A percentile compares a stretch with the other conserved stretches of the same genome.
phyloP scores from a whole-genome alignment of 2,797 vertebrate genomes.

The Eulemur mongoz region DNA sequence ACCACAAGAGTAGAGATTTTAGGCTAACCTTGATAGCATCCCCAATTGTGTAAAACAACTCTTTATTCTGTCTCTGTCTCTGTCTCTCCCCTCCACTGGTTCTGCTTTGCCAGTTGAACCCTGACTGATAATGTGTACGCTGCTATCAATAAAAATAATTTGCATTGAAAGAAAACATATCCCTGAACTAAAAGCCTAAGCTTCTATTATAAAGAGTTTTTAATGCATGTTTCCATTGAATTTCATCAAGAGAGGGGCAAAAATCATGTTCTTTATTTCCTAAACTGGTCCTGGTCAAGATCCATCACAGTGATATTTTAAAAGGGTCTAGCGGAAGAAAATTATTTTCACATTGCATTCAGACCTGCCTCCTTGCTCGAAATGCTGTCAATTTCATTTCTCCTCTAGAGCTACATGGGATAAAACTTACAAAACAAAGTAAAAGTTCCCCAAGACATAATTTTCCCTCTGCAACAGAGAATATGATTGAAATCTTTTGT shows the following conservation, averaged over 20 bases:
- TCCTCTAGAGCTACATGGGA: not conserved
- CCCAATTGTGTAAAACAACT: not conserved
- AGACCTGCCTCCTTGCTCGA: not conserved
- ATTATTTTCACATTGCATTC: not conserved
- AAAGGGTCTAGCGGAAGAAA: not conserved
- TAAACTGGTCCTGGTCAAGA: not conserved
- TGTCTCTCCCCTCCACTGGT: not conserved
- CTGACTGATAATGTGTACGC: not conserved
- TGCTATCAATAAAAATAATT: not conserved
- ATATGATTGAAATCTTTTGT: not conserved
- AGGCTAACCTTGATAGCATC: not conserved
- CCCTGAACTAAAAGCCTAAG: not conserved
- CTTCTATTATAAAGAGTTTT: not conserved
- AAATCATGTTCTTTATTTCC: not conserved
- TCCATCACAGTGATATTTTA: not conserved
- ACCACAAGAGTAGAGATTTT: not conserved
- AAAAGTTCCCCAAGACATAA: not conserved
- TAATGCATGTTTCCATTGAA: not conserved
- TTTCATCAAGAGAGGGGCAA: not conserved
- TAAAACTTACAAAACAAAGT: not conserved
- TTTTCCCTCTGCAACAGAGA: not conserved
- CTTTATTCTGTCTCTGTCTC: not conserved
- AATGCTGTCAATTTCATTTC: not conserved
- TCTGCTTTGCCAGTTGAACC: not conserved
- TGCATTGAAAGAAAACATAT: not conserved